Evolutionary conservation across 2,113 vertebrate genomes (phyloP), one percentile per base, ranked within the genome.

Genomic region (Prolemur simus): DNA sequence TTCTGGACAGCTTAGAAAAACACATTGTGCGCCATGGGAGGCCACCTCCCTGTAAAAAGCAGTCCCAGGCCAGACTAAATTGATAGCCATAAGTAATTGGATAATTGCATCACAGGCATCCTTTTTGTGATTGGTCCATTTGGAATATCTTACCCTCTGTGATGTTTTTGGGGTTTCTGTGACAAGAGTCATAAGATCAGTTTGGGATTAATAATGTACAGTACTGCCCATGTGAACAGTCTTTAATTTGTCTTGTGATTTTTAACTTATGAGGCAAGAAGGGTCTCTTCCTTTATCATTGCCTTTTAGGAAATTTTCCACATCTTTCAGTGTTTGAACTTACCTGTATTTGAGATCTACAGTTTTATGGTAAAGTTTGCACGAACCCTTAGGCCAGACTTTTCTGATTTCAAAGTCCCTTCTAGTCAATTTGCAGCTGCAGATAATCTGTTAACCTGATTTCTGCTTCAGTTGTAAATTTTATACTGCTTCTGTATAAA

Each of bases 1-100:
- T 99, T 92, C 98, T 99, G 97, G 99, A 99, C 96, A 99, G 99
- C 97, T 98, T 99, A 97, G 99, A 99, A 98, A 99, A 98, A 66
- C 99, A 99, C 97, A 98, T 99, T 94, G 98, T 99, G 18, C 99
- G 99, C 81, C 99, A 99, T 0, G 99, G 99, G 77, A 99, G 99
- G 96, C 98, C 98, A 66, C 98, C 98, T 42, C 98, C 98, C 0
- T 97, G 97, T 89, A 98, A 98, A 71, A 99, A 98, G 96, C 98
- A 98, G 77, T 95, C 97, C 89, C 98, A 98, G 89, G 96, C 84
- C 90, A 98, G 98, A 96, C 98, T 98, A 95, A 98, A 99, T 96
- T 99, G 97, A 99, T 96, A 97, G 96, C 97, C 97, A 97, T 96
- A 97, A 92, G 92, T 98, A 97, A 94, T 76, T 97, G 82, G 92